Evolutionary conservation across 1,140 invertebrate species (phyloP).

Genomic region (Rhizoglyphus robini): DNA sequence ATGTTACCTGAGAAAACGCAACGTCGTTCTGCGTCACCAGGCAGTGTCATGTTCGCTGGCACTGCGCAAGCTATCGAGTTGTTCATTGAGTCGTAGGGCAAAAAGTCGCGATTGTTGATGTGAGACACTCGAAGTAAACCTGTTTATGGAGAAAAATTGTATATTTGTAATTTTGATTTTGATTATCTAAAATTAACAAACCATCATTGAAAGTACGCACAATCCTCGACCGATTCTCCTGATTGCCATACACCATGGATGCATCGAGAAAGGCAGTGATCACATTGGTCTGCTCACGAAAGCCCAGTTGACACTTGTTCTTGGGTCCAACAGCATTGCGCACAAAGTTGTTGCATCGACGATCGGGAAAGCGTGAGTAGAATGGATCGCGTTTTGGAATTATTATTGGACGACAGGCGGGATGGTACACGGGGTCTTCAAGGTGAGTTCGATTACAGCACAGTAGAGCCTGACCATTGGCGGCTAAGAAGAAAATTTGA

Average conservation of each 20-base stretch:
- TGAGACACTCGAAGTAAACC: neutral
- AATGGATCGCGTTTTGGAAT: slow-evolving; percentile 27
- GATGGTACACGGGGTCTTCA: slow-evolving; percentile 16
- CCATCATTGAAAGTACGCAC: slow-evolving; percentile 22
- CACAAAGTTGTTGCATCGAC: slow-evolving; percentile 27
- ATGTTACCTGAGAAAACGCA: neutral
- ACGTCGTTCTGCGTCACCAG: neutral
- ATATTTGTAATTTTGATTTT: too few species aligned
- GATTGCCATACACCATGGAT: slow-evolving; percentile 91
- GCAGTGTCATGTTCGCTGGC: neutral
- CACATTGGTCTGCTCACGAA: slow-evolving; percentile 88
- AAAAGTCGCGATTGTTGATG: slow-evolving; percentile 21
- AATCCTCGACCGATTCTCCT: slow-evolving; percentile 20
- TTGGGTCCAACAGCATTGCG: slow-evolving; percentile 21
- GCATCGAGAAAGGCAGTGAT: slow-evolving; percentile 90
- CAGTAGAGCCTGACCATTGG: slow-evolving; percentile 23
- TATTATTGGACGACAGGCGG: slow-evolving; percentile 27
- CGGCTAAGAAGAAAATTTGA: neutral
- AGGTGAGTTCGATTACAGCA: slow-evolving; percentile 26
- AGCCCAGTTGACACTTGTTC: slow-evolving; percentile 22
- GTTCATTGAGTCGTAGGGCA: slow-evolving; percentile 22
- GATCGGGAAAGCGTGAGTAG: slow-evolving; percentile 23
- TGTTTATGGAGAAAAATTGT: too few species aligned
- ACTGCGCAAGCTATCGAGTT: slow-evolving; percentile 4
- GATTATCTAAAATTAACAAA: too few species aligned